Conservation (phyloP, 2,113 vertebrate species). For the Bungarus multicinctus region DNA sequence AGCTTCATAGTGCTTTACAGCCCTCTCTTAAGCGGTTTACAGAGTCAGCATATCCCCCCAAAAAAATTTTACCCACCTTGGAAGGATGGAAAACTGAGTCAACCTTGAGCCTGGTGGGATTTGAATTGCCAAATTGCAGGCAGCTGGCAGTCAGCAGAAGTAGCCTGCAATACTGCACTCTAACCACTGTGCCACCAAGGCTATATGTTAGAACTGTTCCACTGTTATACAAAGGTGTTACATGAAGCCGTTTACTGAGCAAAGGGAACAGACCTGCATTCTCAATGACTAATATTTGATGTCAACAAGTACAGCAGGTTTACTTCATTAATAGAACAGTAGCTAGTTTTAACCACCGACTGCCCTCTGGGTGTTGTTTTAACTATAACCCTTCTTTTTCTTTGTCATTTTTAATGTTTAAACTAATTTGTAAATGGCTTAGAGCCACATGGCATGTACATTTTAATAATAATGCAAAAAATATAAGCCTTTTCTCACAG, state of each 20-base stretch:
- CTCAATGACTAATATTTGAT: not conserved
- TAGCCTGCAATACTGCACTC: too few species aligned
- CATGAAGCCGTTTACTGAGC: not conserved
- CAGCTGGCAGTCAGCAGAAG: too few species aligned
- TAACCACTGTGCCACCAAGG: too few species aligned
- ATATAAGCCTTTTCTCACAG: not conserved
- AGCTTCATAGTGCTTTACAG: too few species aligned
- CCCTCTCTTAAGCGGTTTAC: too few species aligned
- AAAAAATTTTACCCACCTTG: too few species aligned
- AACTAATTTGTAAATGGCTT: not conserved
- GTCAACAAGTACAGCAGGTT: not conserved
- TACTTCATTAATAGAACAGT: not conserved
- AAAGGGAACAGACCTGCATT: not conserved
- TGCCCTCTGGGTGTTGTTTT: not conserved
- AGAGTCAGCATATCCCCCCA: too few species aligned
- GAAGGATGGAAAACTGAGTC: too few species aligned
- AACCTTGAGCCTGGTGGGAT: too few species aligned
- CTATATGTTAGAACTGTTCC: not conserved
- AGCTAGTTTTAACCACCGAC: not conserved
- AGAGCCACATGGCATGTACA: not conserved
- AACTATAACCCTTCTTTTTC: not conserved
- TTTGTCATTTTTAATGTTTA: not conserved
- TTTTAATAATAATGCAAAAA: not conserved
- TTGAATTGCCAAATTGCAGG: too few species aligned
- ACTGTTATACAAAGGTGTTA: not conserved